Evolutionary conservation across 2,888 invertebrate genomes (phyloP).

Genomic region (Ophion obscuratus): DNA sequence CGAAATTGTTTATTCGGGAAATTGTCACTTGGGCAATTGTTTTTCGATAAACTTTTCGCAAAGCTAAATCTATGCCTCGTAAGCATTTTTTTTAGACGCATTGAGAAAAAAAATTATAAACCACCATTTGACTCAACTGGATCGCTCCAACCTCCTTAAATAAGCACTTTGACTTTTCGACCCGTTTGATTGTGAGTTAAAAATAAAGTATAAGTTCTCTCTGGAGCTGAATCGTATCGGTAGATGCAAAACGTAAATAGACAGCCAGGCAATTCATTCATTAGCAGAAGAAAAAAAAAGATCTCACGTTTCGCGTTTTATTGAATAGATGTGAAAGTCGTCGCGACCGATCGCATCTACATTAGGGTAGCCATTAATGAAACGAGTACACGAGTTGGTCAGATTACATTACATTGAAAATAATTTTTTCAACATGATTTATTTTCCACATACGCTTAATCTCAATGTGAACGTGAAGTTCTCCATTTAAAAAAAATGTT

Average conservation of each 20-base stretch:
- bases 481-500: background rate
- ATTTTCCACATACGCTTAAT: background rate
- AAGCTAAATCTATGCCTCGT: too few relatives aligned
- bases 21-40: too few relatives aligned
- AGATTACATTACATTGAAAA: background rate
- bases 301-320: slow-evolving; percentile 38
- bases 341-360: slow-evolving; percentile 10
- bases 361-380: background rate
- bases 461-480: background rate
- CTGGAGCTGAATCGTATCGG: background rate
- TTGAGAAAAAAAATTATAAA: too few relatives aligned
- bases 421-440: background rate
- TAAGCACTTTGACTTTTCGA: background rate
- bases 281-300: slow-evolving; percentile 16
- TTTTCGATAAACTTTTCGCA: too few relatives aligned
- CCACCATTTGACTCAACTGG: too few relatives aligned
- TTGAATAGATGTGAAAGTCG: slow-evolving; percentile 52
- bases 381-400: slow-evolving; percentile 5
- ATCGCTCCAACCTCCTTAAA: too few relatives aligned
- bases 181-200: slow-evolving; percentile 7
- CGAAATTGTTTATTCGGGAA: too few relatives aligned
- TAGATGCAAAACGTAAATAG: slow-evolving; percentile 15
- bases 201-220: background rate
- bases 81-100: too few relatives aligned
- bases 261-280: slow-evolving; percentile 28